These are phyloP conservation scores for Cladopsammia gracilis DNA, from an alignment of 64 coral and sea anemone species.

Conservation along the genomic window DNA sequence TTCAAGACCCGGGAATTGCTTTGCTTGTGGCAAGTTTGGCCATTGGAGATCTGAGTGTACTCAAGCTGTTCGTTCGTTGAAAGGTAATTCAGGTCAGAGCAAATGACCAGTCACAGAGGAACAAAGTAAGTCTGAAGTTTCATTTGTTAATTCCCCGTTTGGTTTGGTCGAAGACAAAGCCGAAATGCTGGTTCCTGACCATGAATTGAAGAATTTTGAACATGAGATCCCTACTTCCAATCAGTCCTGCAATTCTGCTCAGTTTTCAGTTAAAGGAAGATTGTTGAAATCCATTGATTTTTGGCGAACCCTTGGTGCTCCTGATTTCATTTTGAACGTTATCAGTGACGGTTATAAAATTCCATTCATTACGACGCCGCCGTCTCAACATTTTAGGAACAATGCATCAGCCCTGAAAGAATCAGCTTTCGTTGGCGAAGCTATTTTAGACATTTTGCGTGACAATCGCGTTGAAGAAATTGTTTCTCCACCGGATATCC, in stretches of 20 bases:
- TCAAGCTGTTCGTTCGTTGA: no score
- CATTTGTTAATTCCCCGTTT: no score
- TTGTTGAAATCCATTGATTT: background rate
- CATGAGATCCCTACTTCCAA: no score
- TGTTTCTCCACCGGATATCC: background rate
- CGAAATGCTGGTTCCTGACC: no score
- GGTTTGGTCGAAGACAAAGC: no score
- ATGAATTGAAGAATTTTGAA: no score
- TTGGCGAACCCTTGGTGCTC: constrained; percentile 25
- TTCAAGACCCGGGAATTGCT: no score
- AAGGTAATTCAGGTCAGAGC: no score
- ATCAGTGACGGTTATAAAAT: constrained; percentile 60
- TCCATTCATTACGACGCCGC: constrained; percentile 35
- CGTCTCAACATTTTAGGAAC: background rate
- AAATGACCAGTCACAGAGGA: no score
- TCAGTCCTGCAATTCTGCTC: background rate
- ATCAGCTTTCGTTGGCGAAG: constrained; percentile 10
- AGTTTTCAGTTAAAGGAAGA: constrained; percentile 35
- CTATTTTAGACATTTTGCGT: constrained; percentile 5
- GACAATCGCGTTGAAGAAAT: constrained; percentile 30
- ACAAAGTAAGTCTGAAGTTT: no score
- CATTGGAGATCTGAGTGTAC: no score
- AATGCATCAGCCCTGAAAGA: constrained; percentile 48
- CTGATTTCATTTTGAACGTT: constrained; percentile 35
- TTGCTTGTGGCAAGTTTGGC: no score